A percentile compares a stretch with the other conserved stretches of the same genome.
These are phyloP conservation scores for Kryptolebias ocellatus DNA, from an alignment of 2,797 vertebrate genomes.

Conservation along the genomic window DNA sequence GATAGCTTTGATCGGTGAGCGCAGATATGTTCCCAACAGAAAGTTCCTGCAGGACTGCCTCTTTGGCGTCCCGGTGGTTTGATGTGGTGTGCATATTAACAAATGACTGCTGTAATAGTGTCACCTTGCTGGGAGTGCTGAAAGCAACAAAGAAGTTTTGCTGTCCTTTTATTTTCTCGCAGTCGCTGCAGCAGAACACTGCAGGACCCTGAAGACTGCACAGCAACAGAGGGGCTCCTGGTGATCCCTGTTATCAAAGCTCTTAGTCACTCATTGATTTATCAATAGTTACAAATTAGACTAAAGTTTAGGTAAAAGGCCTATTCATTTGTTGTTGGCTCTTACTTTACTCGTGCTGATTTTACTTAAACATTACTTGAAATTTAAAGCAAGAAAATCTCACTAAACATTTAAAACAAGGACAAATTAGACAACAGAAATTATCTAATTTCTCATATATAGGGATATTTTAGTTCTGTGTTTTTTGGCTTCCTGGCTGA, in stretches of 20 bases:
- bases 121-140: slow-evolving; percentile 27
- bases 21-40: neutral
- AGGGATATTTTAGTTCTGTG: too few relatives aligned
- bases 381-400: neutral
- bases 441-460: too few relatives aligned
- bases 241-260: slow-evolving; percentile 1
- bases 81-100: slow-evolving; percentile 3
- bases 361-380: neutral
- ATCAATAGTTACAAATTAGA: slow-evolving; percentile 14
- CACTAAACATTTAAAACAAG: neutral
- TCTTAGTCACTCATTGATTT: slow-evolving; percentile 12
- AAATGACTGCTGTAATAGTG: slow-evolving; percentile 11
- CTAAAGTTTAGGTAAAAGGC: slow-evolving; percentile 1
- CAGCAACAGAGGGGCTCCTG: slow-evolving; percentile 6
- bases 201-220: slow-evolving; percentile 7
- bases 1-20: neutral
- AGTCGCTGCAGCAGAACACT: slow-evolving; percentile 10
- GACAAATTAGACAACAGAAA: neutral
- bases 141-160: slow-evolving; percentile 16
- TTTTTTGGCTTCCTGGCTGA: too few relatives aligned
- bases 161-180: slow-evolving; percentile 14
- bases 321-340: neutral
- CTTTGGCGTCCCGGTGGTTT: neutral
- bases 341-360: neutral
- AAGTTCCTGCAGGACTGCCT: neutral